A percentile compares a stretch with the other conserved stretches of the same genome.
Evolutionary conservation across 2,888 invertebrate species (phyloP).

Genomic region (Cerceris ruficornis): DNA sequence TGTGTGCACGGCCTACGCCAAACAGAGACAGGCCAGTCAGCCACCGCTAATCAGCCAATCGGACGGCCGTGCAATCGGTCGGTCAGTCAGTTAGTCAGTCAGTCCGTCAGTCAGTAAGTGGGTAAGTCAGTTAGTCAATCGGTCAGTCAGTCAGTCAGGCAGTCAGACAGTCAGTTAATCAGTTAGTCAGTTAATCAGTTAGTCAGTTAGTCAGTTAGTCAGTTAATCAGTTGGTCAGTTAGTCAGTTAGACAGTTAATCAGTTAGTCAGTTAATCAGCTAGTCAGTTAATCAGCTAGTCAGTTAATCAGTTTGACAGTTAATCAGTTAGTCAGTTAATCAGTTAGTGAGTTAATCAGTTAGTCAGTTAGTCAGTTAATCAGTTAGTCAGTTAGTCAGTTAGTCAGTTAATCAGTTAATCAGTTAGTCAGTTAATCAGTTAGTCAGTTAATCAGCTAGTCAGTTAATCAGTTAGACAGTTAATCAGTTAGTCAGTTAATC

Average conservation of each 20-base stretch:
- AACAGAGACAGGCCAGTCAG: slow-evolving; percentile 60
- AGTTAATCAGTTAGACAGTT: slow-evolving; percentile 41
- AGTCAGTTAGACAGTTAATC: too few species aligned
- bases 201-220: slow-evolving; percentile 22
- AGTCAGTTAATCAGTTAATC: slow-evolving; percentile 42
- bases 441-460: slow-evolving; percentile 21
- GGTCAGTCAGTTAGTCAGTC: slow-evolving; percentile 45
- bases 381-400: slow-evolving; percentile 36
- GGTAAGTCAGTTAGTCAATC: slow-evolving; percentile 14
- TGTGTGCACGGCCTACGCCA: slow-evolving; percentile 66
- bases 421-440: slow-evolving; percentile 39
- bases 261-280: slow-evolving; percentile 44
- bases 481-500: slow-evolving; percentile 46
- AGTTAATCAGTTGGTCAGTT: slow-evolving; percentile 40
- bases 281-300: slow-evolving; percentile 34
- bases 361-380: slow-evolving; percentile 19
- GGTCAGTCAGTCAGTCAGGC: slow-evolving; percentile 40
- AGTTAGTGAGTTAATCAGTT: slow-evolving; percentile 44
- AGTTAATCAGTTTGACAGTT: slow-evolving; percentile 23
- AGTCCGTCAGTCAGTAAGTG: slow-evolving; percentile 43
- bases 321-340: slow-evolving; percentile 42
- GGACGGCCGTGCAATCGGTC: slow-evolving; percentile 34
- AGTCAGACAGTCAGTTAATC: slow-evolving; percentile 43
- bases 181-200: slow-evolving; percentile 39
- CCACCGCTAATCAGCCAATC: slow-evolving; percentile 43